A percentile compares a stretch with the other conserved stretches of the same genome.
Evolutionary conservation across 2,113 vertebrate genomes (phyloP).

Genomic region (Galbula dea): DNA sequence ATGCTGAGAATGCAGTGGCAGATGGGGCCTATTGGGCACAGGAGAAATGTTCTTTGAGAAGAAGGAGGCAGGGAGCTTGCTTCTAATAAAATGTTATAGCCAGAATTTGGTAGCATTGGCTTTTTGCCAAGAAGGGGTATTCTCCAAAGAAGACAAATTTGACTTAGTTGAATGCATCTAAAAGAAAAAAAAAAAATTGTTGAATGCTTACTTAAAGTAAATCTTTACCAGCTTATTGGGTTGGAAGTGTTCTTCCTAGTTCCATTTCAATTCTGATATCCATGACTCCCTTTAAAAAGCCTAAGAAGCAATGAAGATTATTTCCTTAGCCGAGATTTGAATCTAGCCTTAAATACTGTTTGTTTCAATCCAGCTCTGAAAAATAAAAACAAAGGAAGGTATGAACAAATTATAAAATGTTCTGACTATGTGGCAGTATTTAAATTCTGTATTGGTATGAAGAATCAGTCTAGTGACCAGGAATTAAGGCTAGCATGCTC

Average conservation of each 20-base stretch:
- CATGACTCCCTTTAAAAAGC: not conserved
- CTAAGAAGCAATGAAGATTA: not conserved
- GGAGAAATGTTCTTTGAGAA: not conserved
- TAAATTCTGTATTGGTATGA: not conserved
- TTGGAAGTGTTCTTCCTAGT: not conserved
- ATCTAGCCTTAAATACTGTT: not conserved
- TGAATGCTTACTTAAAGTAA: not conserved
- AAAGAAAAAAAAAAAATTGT: not conserved
- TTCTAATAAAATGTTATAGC: not conserved
- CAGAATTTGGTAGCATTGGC: not conserved
- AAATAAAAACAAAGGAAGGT: not conserved
- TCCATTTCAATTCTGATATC: not conserved
- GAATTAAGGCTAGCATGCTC: not conserved
- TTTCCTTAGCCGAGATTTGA: not conserved
- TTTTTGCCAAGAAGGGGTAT: not conserved
- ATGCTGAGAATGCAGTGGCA: not conserved
- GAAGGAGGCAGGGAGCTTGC: fast-evolving
- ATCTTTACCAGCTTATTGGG: not conserved
- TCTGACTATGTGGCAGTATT: not conserved
- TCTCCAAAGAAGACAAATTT: not conserved
- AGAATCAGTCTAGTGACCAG: not conserved
- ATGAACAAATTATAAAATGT: not conserved
- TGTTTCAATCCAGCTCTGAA: not conserved
- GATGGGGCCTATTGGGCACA: not conserved
- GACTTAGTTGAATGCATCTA: not conserved